phyloP scores from a whole-genome alignment of 2,888 invertebrate species.

The Cynaeus angustus region DNA sequence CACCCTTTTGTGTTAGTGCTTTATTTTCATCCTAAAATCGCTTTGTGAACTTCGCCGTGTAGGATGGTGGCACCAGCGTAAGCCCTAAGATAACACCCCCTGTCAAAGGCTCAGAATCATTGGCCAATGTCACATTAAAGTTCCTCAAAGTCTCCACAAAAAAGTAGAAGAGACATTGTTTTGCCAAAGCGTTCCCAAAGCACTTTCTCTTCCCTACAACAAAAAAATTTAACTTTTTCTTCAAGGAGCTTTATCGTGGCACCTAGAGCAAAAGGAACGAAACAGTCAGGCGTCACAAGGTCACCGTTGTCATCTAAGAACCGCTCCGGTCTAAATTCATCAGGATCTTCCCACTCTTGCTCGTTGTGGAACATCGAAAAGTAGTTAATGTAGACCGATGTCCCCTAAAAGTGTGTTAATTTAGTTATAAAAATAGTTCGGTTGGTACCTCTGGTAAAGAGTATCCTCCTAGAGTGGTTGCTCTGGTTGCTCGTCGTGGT shows the following conservation, averaged over 20 bases:
- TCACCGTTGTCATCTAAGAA: slow-evolving; percentile 73
- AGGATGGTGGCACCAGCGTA: background rate
- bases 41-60: background rate
- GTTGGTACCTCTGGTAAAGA: slow-evolving; percentile 72
- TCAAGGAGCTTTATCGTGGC: too few species aligned
- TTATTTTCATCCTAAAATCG: too few species aligned
- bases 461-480: slow-evolving; percentile 75
- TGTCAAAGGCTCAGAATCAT: background rate
- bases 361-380: slow-evolving; percentile 64
- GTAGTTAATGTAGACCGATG: background rate
- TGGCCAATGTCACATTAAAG: background rate
- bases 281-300: slow-evolving; percentile 62
- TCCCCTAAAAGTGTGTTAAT: slow-evolving; percentile 71
- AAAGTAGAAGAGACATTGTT: background rate
- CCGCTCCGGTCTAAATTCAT: slow-evolving; percentile 78
- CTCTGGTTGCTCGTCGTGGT: slow-evolving; percentile 73
- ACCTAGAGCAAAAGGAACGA: slow-evolving; percentile 71
- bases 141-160: background rate
- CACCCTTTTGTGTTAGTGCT: too few species aligned
- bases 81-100: background rate
- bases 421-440: slow-evolving; percentile 53
- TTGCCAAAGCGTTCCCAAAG: background rate
- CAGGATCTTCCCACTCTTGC: slow-evolving; percentile 76
- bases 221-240: too few species aligned
- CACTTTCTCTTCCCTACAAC: too few species aligned